A percentile compares a stretch with the other conserved stretches of the same genome.
Conservation (phyloP, 2,113 vertebrate species). For the Sylvia atricapilla region DNA sequence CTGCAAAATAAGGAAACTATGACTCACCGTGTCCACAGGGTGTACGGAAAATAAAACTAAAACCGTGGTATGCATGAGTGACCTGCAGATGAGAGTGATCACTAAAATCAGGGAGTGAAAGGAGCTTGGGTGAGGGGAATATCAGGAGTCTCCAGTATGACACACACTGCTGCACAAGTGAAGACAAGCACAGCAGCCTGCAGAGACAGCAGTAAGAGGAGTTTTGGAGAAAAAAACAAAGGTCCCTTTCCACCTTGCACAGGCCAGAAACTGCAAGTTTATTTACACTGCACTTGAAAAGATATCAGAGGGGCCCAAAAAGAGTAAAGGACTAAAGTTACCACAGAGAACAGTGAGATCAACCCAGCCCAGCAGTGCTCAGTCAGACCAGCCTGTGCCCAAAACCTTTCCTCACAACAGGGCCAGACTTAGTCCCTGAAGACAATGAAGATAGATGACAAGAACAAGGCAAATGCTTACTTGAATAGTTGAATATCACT, state of each 20-base stretch:
- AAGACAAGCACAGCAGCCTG: not conserved
- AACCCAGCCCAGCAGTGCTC: not conserved
- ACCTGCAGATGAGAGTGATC: not conserved
- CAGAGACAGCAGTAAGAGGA: not conserved
- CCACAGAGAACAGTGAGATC: not conserved
- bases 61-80: not conserved
- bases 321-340: not conserved
- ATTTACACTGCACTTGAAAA: not conserved
- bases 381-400: not conserved
- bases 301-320: not conserved
- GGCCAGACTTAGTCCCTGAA: not conserved
- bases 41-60: not conserved
- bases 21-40: not conserved
- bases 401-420: not conserved
- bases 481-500: not conserved
- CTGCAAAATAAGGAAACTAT: conserved; percentile 17
- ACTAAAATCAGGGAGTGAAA: not conserved
- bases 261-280: not conserved
- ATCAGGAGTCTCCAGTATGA: not conserved
- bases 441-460: not conserved
- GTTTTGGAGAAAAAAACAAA: not conserved
- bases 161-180: not conserved
- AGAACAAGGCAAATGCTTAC: not conserved
- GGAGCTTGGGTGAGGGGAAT: not conserved
- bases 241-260: not conserved